Evolutionary conservation across 1,140 invertebrate species (phyloP), one percentile per base, ranked within the genome.

Genomic region (Drosophila biarmipes): DNA sequence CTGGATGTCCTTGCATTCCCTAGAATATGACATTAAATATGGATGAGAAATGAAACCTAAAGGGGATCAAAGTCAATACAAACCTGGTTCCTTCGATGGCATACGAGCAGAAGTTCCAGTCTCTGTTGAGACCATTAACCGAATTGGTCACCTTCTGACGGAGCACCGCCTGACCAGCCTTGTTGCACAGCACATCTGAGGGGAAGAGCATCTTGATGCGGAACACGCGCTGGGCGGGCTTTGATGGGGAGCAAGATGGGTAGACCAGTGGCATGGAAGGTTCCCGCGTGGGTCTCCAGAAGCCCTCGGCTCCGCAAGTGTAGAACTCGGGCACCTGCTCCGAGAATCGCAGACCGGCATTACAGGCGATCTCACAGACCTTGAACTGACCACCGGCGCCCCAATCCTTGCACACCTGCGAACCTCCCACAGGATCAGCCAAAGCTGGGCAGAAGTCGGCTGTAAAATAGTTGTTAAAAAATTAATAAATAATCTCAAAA

Each of bases 351-450:
- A 98, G 93, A 12, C 97, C 97, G 38, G 95, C 89, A 74, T 98
- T 96, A 84, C 98, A 99, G 56, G 95, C 93, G 58, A 99, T 98
- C 90, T 97, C 97, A 92, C 96, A 98, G 19, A 92, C 91, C 92
- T 98, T 98, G 92, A 98, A 98, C 87, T 98, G 97, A n/a, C 97
- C 96, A 45, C 97, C 97, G 2, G 97, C 97, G 48, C 98, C 98
- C 98, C 98, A 99, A 78, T 98, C 97, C 79, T 98, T 97, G 91
- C 98, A 99, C 6, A 95, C 95, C 92, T 98, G 97, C 14, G 94
- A 94, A 27, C 98, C 98, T 48, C 97, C 97, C 21, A 98, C 94
- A 0, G 98, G 98, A 93, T 98, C 97, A 43, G 95, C 93, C 54
- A 98, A 92, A 63, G 95, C 94, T 8, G 97, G 97, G 91, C 98